phyloP scores from a whole-genome alignment of 1,140 invertebrate species.

The Sarcophaga bullata region DNA sequence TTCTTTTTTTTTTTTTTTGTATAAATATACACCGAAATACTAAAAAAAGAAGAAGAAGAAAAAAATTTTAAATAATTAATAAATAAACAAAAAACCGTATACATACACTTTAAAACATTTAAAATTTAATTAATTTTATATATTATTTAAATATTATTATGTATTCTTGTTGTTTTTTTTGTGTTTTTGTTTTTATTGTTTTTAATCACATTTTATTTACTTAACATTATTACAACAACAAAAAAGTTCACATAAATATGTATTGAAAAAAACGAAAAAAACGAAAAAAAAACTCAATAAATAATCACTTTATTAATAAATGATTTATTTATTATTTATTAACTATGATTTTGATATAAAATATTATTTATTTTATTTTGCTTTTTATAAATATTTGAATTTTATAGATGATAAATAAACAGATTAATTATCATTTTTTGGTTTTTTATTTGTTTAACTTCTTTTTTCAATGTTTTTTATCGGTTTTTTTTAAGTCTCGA shows the following conservation, averaged over 20 bases:
- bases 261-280: constrained; percentile 25
- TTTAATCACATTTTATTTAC: constrained; percentile 26
- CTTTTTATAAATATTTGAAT: constrained; percentile 39
- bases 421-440: background rate
- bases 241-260: constrained; percentile 48
- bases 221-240: constrained; percentile 47
- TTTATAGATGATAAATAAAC: constrained; percentile 27
- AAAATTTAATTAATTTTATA: constrained; percentile 38
- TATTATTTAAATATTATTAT: constrained; percentile 22
- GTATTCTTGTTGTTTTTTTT: background rate
- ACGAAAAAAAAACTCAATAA: constrained; percentile 34
- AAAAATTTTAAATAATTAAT: constrained; percentile 1
- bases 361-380: constrained; percentile 26
- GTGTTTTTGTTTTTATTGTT: no score
- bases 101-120: constrained; percentile 49
- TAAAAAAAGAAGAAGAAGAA: background rate
- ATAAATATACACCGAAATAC: constrained; percentile 21
- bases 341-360: background rate
- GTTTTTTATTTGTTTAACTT: constrained; percentile 5
- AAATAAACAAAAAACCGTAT: background rate
- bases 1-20: constrained; percentile 46
- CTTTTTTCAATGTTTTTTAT: background rate
- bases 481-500: background rate
- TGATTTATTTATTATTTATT: constrained; percentile 35
- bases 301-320: constrained; percentile 21